These are phyloP conservation scores for Leptestheria dahalacensis DNA, from an alignment of 1,140 invertebrate genomes.

Conservation along the genomic window DNA sequence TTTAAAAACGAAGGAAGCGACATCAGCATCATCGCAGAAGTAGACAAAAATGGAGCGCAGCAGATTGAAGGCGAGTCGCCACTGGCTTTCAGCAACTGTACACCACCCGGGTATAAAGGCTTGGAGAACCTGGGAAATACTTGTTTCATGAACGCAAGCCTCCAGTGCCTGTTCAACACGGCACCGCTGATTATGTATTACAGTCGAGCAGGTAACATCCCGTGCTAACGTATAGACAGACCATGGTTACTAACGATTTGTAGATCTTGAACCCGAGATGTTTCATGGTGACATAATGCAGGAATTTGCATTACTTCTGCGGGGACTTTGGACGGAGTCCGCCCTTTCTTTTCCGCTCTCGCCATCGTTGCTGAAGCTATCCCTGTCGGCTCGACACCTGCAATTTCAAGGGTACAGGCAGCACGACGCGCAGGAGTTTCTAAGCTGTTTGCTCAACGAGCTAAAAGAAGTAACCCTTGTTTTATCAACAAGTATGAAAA, in stretches of 20 bases:
- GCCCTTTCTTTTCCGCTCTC: neutral
- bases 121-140: constrained; percentile 41
- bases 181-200: constrained; percentile 58
- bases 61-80: neutral
- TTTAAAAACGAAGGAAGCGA: no score
- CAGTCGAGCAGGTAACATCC: constrained; percentile 15
- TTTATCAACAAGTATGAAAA: neutral
- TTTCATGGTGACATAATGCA: no score
- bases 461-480: constrained; percentile 34
- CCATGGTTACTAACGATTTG: no score
- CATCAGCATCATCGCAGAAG: no score
- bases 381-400: constrained; percentile 33
- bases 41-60: no score
- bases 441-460: constrained; percentile 37
- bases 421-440: constrained; percentile 41
- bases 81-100: neutral
- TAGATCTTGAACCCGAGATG: neutral
- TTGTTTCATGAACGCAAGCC: constrained; percentile 44
- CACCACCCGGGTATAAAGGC: constrained; percentile 24
- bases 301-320: no score
- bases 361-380: constrained; percentile 41
- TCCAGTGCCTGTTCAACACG: constrained; percentile 57
- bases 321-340: no score
- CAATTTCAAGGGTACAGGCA: constrained; percentile 39
- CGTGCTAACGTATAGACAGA: no score